Evolutionary conservation across 2,113 vertebrate species (phyloP).

Genomic region (Ptilorrhoa leucosticta): DNA sequence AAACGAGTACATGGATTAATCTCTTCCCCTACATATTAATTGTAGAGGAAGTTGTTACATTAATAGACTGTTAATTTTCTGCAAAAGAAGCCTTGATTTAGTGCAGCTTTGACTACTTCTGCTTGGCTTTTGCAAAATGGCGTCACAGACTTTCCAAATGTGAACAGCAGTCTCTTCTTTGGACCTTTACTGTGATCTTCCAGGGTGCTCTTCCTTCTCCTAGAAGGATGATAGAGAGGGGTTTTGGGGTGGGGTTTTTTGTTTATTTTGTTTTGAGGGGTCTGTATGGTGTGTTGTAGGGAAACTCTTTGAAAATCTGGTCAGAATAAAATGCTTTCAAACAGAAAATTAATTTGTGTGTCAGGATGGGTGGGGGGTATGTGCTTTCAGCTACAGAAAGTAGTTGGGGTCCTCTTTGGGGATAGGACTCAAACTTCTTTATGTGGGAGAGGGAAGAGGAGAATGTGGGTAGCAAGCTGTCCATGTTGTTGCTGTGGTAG

Average conservation of each 20-base stretch:
- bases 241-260: rapidly evolving
- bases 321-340: not conserved
- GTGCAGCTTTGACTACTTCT: not conserved
- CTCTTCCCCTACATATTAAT: not conserved
- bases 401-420: not conserved
- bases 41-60: not conserved
- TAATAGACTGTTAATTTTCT: not conserved
- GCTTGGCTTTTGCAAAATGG: not conserved
- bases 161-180: not conserved
- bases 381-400: not conserved
- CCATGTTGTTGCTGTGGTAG: not conserved
- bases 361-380: not conserved
- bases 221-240: no score
- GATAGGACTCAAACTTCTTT: not conserved
- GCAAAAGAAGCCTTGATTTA: not conserved
- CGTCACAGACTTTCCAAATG: not conserved
- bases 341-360: not conserved
- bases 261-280: not conserved
- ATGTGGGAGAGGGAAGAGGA: not conserved
- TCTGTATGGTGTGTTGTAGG: not conserved
- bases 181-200: not conserved
- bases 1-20: not conserved
- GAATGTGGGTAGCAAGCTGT: not conserved
- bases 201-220: not conserved
- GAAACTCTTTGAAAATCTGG: not conserved